Evolutionary conservation across 2,888 invertebrate species (phyloP), one percentile per base, ranked within the genome.

Genomic region (Cataglyphis altisquamis): DNA sequence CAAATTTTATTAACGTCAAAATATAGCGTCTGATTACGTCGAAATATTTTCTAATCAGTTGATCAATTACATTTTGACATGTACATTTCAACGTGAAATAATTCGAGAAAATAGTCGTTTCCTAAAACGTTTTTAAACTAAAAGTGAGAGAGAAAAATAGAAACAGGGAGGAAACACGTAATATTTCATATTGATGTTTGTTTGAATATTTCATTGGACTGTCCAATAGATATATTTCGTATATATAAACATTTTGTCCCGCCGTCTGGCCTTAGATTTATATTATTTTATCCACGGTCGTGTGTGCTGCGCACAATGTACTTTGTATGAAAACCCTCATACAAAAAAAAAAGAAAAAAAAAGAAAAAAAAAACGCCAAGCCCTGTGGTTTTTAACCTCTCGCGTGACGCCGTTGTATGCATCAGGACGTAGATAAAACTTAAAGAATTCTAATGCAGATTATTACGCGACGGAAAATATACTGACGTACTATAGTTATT

Each of bases 171-270:
- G 25, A 66, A 52, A 6, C 39, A 29, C 39, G 63, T 82, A 78
- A 82, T 82, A 75, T 82, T 82, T 66, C 52, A 63, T 45, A n/a
- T 78, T 77, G 82, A 74, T 82, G 74, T 64, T 78, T 63, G 45
- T 39, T 82, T 66, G 21, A 82, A 78, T 64, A 78, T 75, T 82
- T 74, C n/a, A 82, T 63, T 55, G 60, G 32, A 18, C 29, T 57
- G 78, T 70, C 68, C 77, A 32, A 15, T 41, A 70, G 21, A 25
- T 57, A 70, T 68, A 48, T 48, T 75, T 52, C 3, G 9, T 41
- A 41, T 15, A 45, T 45, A n/a, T 68, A 68, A 68, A 70, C 29
- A 18, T 70, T 78, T 78, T 45, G 60, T 57, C 32, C 32, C 29
- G 18, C 36, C 52, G 45, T 48, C 32, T 52, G 78, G 60, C 32